Conservation (phyloP, 2,113 vertebrate genomes). For the Cairina moschata region DNA sequence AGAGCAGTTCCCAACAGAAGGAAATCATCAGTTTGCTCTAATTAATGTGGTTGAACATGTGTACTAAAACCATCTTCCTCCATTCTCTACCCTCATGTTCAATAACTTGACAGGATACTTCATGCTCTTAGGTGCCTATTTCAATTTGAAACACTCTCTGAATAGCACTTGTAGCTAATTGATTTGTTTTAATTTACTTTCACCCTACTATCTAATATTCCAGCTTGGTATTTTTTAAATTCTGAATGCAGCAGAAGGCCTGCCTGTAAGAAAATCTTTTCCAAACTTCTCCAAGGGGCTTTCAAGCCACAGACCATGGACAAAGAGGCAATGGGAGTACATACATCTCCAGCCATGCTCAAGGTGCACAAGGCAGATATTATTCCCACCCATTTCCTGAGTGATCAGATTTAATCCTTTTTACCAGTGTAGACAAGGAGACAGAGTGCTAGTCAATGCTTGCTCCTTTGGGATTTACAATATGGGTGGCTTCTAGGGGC, state of each 20-base stretch:
- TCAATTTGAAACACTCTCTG: background rate
- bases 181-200: conserved; percentile 11
- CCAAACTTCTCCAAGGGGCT: background rate
- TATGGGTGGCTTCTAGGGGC: background rate
- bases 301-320: background rate
- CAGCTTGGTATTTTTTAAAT: background rate
- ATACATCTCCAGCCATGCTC: background rate
- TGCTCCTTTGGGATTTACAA: background rate
- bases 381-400: background rate
- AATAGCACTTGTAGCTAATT: conserved; percentile 27
- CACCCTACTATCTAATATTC: background rate
- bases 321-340: background rate
- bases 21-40: background rate
- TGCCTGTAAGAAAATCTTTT: background rate
- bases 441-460: background rate
- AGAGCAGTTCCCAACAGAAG: background rate
- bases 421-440: background rate
- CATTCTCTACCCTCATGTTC: background rate
- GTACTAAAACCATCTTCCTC: background rate
- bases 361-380: background rate
- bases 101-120: conserved; percentile 7
- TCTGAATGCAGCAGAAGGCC: background rate
- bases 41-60: conserved; percentile 5
- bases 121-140: background rate
- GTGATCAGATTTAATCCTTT: background rate